Evolutionary conservation across 64 coral and sea anemone species (phyloP).

Genomic region (Trachythela sp.): DNA sequence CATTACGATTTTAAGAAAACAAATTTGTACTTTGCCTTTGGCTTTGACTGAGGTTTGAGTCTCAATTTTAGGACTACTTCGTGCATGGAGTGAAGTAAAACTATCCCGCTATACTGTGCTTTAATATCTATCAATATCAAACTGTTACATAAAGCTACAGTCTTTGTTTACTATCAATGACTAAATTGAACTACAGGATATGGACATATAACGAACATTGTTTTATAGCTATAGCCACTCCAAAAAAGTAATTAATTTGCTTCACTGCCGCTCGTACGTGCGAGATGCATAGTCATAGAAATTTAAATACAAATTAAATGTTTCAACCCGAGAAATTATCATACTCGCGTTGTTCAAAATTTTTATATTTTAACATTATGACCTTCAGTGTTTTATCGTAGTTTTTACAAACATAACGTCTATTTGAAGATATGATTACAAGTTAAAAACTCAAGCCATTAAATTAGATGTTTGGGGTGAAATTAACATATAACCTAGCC

Average conservation of each 20-base stretch:
- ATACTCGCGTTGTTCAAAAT: neutral
- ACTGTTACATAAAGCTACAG: neutral
- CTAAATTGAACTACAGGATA: constrained; percentile 4
- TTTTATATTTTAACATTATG: neutral
- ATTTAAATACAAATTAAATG: constrained; percentile 12
- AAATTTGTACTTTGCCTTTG: neutral
- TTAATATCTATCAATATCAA: neutral
- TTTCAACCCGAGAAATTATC: neutral
- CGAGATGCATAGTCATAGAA: neutral
- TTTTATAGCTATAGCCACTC: neutral
- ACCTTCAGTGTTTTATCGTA: neutral
- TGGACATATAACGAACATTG: neutral
- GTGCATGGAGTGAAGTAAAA: neutral
- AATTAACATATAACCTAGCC: neutral
- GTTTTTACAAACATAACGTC: neutral
- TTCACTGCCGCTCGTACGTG: neutral
- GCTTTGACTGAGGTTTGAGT: neutral
- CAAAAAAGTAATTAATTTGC: neutral
- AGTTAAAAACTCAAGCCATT: neutral
- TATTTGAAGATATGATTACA: neutral
- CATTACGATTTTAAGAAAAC: neutral
- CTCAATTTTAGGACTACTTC: neutral
- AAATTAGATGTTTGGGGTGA: neutral
- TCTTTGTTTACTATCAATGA: neutral
- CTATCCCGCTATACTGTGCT: too few relatives aligned